phyloP scores from a whole-genome alignment of 2,888 invertebrate species.

The Hypena proboscidalis region DNA sequence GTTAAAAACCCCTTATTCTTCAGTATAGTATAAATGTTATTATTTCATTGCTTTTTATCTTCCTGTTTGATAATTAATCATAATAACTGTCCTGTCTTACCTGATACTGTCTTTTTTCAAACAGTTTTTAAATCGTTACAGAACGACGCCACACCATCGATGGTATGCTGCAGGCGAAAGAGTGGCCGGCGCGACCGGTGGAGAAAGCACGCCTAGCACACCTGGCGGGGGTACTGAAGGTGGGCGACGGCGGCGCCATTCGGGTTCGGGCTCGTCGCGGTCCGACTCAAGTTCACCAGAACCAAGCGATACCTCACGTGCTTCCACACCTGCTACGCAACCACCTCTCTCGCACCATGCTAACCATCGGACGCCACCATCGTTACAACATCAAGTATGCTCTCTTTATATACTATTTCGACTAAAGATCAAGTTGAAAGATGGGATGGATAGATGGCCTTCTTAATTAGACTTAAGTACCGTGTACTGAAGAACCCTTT shows the following conservation, averaged over 20 bases:
- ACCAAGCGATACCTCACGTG: slow-evolving; percentile 84
- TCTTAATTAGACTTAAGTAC: too few relatives aligned
- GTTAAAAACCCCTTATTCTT: too few relatives aligned
- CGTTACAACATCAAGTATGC: slow-evolving; percentile 62
- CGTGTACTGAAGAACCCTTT: too few relatives aligned
- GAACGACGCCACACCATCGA: slow-evolving; percentile 72
- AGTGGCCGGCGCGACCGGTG: slow-evolving; percentile 48
- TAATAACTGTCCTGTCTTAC: too few relatives aligned
- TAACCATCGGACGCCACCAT: slow-evolving; percentile 63
- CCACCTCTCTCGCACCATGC: slow-evolving; percentile 62
- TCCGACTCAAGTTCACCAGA: slow-evolving; percentile 86
- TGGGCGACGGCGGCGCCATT: slow-evolving; percentile 80
- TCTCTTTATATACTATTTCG: too few relatives aligned
- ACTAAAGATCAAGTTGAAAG: too few relatives aligned
- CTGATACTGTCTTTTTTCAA: too few relatives aligned
- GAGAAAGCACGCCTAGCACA: slow-evolving; percentile 69
- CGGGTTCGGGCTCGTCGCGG: slow-evolving; percentile 82
- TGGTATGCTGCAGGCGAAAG: slow-evolving; percentile 75
- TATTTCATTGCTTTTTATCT: too few relatives aligned
- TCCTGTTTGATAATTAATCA: too few relatives aligned
- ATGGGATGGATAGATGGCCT: too few relatives aligned
- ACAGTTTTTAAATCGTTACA: slow-evolving; percentile 30
- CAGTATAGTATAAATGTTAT: too few relatives aligned
- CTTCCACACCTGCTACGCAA: slow-evolving; percentile 84
- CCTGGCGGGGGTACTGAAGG: slow-evolving; percentile 75